Evolutionary conservation across 2,113 vertebrate genomes (phyloP).

Genomic region (Calonectris borealis): DNA sequence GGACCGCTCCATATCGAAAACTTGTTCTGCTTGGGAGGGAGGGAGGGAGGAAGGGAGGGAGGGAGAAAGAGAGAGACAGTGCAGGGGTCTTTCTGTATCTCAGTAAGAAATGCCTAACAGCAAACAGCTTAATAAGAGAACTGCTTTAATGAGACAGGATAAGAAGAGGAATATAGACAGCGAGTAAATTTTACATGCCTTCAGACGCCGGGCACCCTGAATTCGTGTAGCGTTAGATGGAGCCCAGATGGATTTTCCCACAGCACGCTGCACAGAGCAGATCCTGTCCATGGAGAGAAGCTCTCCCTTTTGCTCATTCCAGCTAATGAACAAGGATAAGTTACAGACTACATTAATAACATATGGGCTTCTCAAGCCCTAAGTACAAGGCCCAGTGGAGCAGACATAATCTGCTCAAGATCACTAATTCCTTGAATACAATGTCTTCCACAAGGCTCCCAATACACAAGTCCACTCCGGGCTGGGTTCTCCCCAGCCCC

Average conservation of each 20-base stretch:
- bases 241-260: background rate
- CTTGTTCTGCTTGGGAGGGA: background rate
- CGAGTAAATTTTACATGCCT: background rate
- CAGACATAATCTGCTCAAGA: background rate
- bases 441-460: background rate
- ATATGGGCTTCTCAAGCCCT: background rate
- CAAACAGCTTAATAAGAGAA: background rate
- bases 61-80: background rate
- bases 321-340: background rate
- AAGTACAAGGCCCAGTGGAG: rapidly evolving
- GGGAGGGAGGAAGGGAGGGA: background rate
- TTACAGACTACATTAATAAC: background rate
- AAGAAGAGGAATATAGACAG: background rate
- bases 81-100: background rate
- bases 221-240: rapidly evolving
- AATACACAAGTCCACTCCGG: background rate
- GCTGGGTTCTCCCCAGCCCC: background rate
- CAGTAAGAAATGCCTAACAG: background rate
- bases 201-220: rapidly evolving
- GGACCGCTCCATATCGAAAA: background rate
- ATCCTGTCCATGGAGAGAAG: background rate
- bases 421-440: background rate
- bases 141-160: background rate
- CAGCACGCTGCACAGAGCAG: background rate
- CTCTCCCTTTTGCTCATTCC: background rate